phyloP scores from a whole-genome alignment of 2,888 invertebrate species.

The Candidula unifasciata region DNA sequence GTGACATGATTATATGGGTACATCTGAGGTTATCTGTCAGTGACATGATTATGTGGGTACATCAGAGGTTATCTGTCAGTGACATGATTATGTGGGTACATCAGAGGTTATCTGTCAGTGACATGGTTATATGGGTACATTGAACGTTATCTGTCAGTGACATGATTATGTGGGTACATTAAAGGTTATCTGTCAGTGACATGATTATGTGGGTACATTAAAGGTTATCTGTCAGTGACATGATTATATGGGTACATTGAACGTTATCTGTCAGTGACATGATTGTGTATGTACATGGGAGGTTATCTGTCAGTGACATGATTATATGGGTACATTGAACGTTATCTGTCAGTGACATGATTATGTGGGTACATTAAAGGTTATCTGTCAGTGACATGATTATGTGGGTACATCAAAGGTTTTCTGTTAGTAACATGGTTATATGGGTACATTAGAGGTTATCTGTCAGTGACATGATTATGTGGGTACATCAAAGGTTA shows the following conservation, averaged over 20 bases:
- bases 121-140: background rate
- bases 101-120: no score
- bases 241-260: background rate
- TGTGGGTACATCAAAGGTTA: no score
- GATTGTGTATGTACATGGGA: background rate
- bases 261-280: background rate
- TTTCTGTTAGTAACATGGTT: background rate
- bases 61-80: background rate
- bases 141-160: background rate
- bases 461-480: background rate
- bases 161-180: background rate
- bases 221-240: no score
- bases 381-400: background rate
- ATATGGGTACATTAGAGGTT: background rate
- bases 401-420: background rate
- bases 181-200: background rate
- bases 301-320: background rate
- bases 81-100: background rate
- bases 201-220: background rate
- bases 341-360: background rate
- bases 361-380: background rate
- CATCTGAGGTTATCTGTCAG: background rate
- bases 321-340: background rate
- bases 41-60: background rate
- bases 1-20: background rate